These are phyloP conservation scores for Atrina japonica DNA, from an alignment of 2,888 invertebrate species.

Conservation along the genomic window DNA sequence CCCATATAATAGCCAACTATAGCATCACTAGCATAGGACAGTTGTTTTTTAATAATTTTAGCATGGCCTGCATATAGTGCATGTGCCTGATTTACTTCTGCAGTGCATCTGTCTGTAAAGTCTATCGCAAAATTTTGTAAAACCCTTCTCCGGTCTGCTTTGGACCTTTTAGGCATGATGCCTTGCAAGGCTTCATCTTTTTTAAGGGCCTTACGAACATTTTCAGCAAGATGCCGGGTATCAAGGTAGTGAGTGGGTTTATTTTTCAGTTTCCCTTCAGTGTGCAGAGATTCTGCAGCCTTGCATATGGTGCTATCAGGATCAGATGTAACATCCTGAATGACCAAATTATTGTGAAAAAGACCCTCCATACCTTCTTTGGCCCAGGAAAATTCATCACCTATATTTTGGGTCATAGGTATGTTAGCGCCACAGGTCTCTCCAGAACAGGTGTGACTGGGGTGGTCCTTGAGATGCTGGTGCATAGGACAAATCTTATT, in stretches of 20 bases:
- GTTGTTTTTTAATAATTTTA: neutral
- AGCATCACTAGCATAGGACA: slow-evolving; percentile 1
- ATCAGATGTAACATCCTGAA: too few relatives aligned
- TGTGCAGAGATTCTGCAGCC: too few relatives aligned
- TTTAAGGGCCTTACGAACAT: slow-evolving; percentile 1
- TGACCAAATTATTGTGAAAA: too few relatives aligned
- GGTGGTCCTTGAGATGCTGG: too few relatives aligned
- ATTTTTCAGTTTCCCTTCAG: neutral
- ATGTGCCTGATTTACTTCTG: neutral
- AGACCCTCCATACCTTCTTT: too few relatives aligned
- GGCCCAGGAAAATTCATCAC: too few relatives aligned
- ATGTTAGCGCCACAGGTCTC: too few relatives aligned
- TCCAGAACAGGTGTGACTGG: too few relatives aligned
- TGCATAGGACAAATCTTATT: too few relatives aligned
- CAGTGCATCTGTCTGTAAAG: slow-evolving; percentile 6
- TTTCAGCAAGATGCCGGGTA: slow-evolving; percentile 3
- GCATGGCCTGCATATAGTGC: neutral
- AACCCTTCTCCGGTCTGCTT: slow-evolving; percentile 2
- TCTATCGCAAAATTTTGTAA: slow-evolving; percentile 6
- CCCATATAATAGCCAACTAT: slow-evolving; percentile 4
- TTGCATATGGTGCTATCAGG: too few relatives aligned
- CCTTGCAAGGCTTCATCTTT: neutral
- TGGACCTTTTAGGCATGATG: neutral
- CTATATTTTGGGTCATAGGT: too few relatives aligned
- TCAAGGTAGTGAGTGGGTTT: neutral